Evolutionary conservation across 2,888 invertebrate species (phyloP).

Genomic region (Beris chalybata): DNA sequence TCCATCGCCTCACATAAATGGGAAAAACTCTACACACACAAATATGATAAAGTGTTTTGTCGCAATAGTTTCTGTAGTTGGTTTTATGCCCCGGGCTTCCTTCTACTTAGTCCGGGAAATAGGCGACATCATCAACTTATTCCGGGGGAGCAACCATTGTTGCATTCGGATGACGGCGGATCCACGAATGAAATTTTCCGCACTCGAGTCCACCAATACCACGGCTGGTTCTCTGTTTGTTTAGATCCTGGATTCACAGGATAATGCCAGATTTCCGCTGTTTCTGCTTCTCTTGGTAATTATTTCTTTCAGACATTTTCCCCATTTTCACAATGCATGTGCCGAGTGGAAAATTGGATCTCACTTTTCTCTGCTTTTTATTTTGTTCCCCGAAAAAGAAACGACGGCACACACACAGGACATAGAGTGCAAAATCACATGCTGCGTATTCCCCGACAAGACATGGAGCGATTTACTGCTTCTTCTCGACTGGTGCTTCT

Average conservation of each 20-base stretch:
- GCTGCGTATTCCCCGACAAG: constrained; percentile 22
- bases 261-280: constrained; percentile 25
- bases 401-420: background rate
- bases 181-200: background rate
- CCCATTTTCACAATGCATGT: background rate
- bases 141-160: too few relatives aligned
- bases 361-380: background rate
- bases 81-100: too few relatives aligned
- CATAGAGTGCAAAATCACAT: constrained; percentile 25
- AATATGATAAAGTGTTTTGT: too few relatives aligned
- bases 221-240: background rate
- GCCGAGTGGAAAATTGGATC: background rate
- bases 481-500: background rate
- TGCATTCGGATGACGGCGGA: too few relatives aligned
- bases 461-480: constrained; percentile 24
- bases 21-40: too few relatives aligned
- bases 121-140: too few relatives aligned
- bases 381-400: background rate
- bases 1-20: too few relatives aligned
- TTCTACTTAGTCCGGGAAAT: too few relatives aligned
- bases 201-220: background rate
- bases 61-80: too few relatives aligned
- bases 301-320: constrained; percentile 11
- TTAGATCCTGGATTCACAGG: background rate
- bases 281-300: constrained; percentile 28